Evolutionary conservation across 2,888 invertebrate species (phyloP), one percentile per base, ranked within the genome.

Genomic region (Campoletis raptor): DNA sequence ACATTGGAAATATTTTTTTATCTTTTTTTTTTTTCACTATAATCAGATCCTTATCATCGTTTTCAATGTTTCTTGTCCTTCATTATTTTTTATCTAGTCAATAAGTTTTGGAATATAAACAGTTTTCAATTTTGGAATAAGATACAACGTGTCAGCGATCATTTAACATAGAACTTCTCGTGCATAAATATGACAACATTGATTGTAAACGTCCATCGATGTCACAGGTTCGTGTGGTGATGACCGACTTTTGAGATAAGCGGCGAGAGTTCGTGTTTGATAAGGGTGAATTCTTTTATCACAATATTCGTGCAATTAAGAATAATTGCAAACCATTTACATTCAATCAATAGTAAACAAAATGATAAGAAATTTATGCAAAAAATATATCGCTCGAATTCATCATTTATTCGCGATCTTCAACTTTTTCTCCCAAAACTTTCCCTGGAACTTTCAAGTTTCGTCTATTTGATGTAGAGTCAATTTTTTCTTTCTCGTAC

Each of bases 161-260:
- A 72, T 52, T 36, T 15, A 6, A 2, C 24, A 24, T 15, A 57
- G 15, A 74, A 74, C 21, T 30, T 52, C 52, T 18, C 21, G 40
- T 24, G 15, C 54, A 57, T 12, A 45, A n/a, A 69, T 70, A 67
- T 78, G 37, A 45, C 18, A 37, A 21, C 21, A 48, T 48, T 45
- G 64, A 48, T 77, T 45, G 52, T 30, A 42, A 79, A 72, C 76
- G 81, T 81, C 57, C 54, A 12, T 45, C 36, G 18, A 48, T 37
- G 72, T 66, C 72, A 70, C 76, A 45, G 77, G 52, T 77, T 72
- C 72, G 66, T 48, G 48, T 24, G 36, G 18, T 69, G 79, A 79
- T 52, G 61, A 57, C 9, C 54, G 69, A 40, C 57, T 70, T 74
- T 48, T 24, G 57, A 74, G 85, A 85, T 85, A 85, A 85, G 79